phyloP scores from a whole-genome alignment of 2,113 vertebrate genomes.

The Muscicapa adusta region DNA sequence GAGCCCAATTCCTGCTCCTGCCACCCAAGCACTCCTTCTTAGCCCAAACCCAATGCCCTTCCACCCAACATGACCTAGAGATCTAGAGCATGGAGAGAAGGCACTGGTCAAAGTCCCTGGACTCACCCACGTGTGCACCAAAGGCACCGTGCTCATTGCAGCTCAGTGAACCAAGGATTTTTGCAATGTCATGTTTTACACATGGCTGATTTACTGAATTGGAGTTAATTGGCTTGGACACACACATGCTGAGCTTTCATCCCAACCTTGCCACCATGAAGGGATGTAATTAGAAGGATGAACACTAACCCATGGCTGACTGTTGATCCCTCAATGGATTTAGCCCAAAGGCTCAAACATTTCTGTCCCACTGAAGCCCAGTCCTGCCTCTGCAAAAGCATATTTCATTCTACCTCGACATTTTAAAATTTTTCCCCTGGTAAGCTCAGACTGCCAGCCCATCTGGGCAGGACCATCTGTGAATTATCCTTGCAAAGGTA shows the following conservation, averaged over 20 bases:
- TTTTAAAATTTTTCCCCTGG: not conserved
- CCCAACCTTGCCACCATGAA: not conserved
- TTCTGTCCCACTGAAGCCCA: not conserved
- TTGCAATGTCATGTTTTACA: conserved; percentile 52
- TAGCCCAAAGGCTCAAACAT: not conserved
- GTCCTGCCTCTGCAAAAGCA: not conserved
- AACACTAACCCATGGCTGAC: conserved; percentile 7
- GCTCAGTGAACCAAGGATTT: conserved; percentile 16
- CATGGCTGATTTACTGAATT: not conserved
- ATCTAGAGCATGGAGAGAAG: not conserved
- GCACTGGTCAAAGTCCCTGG: conserved; percentile 25
- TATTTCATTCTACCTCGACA: not conserved
- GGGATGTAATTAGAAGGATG: not conserved
- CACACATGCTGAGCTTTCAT: conserved; percentile 24
- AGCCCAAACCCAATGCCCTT: not conserved
- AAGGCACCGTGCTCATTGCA: not conserved
- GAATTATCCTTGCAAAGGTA: not conserved
- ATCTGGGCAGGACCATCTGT: not conserved
- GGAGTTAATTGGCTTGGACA: not conserved
- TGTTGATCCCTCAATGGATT: not conserved
- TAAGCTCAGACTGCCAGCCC: not conserved
- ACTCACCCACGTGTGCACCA: not conserved
- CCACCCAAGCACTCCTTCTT: not conserved
- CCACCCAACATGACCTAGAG: not conserved
- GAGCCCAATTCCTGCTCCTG: not conserved